Evolutionary conservation across 2,113 vertebrate species (phyloP), one percentile per base, ranked within the genome.

Genomic region (Hyperopisus bebe): DNA sequence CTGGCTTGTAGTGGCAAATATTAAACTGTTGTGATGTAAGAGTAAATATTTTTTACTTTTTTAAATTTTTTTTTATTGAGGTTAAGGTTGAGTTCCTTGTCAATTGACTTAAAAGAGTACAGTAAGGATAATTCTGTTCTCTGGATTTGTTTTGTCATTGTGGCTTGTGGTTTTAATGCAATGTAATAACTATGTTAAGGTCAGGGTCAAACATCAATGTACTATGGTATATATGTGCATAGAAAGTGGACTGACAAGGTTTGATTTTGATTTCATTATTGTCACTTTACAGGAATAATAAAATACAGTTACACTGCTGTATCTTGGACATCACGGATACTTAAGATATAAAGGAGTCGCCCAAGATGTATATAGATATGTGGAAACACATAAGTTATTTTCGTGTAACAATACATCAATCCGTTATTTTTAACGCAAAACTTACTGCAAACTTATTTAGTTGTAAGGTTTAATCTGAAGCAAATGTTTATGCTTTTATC

Each of bases 1-100:
- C 89, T 90, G 89, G 89, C 87, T 90, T 91, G 62, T 91, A 90
- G 51, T 90, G 53, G 91, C 80, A 92, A 91, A 92, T 92, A 70
- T 90, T 91, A 90, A 92, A 91, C 91, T 90, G 90, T 48, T 48
- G 31, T 89, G 82, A 77, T 91, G 58, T 86, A 70, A 89, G 58
- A 92, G 70, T 88, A 89, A 89, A 82, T 66, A 48, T 89, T 89
- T 90, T 90, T 35, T 19, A 19, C 0, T 50, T 13, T 5, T 51
- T 51, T 51, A 13, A 15, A 19, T 11, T 11, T 53, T 86, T 31
- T 31, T 51, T 86, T 11, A 27, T 74, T 87, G 88, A 39, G 77
- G 74, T 24, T 53, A 74, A 21, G 6, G 2, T 88, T 89, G 90
- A 88, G 87, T 53, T 66, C 31, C 17, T 13, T 86, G 85, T 83